These are phyloP conservation scores for Ammospiza nelsoni DNA, from an alignment of 2,113 vertebrate genomes.

Conservation along the genomic window DNA sequence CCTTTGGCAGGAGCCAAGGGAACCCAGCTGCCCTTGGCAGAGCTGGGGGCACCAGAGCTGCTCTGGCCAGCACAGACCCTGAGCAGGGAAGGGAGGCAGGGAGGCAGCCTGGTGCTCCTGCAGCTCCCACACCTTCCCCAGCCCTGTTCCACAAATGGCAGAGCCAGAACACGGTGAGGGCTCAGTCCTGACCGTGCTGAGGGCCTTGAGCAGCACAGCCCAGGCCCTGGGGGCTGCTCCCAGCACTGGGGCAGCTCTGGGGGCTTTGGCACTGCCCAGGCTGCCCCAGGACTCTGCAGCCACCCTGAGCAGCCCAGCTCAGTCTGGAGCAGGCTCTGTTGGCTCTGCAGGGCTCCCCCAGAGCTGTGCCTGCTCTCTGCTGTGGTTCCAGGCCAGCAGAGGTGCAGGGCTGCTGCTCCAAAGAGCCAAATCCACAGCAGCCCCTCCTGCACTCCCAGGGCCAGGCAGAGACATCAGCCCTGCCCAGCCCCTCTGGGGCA, in stretches of 20 bases:
- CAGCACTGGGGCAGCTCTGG: background rate
- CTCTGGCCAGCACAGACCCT: too few relatives aligned
- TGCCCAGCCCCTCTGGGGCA: background rate
- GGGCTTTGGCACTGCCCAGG: rapidly evolving
- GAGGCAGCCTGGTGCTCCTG: background rate
- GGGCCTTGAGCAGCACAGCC: background rate
- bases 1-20: too few relatives aligned
- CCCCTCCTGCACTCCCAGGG: background rate
- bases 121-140: background rate
- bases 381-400: background rate
- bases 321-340: background rate
- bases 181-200: rapidly evolving
- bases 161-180: rapidly evolving
- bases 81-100: background rate
- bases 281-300: rapidly evolving
- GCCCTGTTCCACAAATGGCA: rapidly evolving
- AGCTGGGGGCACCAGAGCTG: background rate
- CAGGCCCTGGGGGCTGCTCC: background rate
- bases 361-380: background rate
- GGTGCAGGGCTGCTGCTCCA: rapidly evolving
- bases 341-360: background rate
- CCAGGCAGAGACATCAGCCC: background rate
- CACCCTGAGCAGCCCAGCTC: background rate
- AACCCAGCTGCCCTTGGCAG: background rate
- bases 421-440: background rate